phyloP scores from a whole-genome alignment of 2,113 vertebrate genomes.

The Eurypyga helias region DNA sequence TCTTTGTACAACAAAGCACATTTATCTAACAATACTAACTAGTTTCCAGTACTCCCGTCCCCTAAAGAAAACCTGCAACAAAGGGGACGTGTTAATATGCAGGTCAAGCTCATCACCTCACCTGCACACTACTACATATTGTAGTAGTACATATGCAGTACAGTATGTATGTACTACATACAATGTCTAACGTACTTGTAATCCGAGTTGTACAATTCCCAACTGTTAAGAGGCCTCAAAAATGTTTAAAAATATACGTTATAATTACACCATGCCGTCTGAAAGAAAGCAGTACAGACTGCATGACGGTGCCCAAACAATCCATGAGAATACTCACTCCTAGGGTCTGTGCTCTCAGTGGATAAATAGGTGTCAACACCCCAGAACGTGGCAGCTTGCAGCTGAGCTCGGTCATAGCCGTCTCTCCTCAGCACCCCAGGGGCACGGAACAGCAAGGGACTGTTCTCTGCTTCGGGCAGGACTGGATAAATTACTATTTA shows the following conservation, averaged over 20 bases:
- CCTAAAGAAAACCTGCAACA: not conserved
- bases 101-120: not conserved
- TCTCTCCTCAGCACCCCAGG: not conserved
- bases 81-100: fast-evolving
- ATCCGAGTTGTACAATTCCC: not conserved
- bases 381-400: not conserved
- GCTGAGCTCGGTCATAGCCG: not conserved
- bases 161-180: too few species aligned
- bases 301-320: not conserved
- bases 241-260: not conserved
- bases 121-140: fast-evolving
- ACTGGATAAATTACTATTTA: not conserved
- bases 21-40: not conserved
- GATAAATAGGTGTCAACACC: conserved; percentile 7
- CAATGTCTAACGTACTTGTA: not conserved
- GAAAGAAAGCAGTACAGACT: not conserved
- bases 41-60: not conserved
- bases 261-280: not conserved
- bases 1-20: not conserved
- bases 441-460: not conserved
- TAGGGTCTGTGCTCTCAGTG: not conserved
- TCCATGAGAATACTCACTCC: not conserved
- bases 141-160: too few species aligned
- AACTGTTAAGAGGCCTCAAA: not conserved
- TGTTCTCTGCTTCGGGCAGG: not conserved